These are phyloP conservation scores for Aldabrachelys gigantea DNA, from an alignment of 2,113 vertebrate species.

Conservation along the genomic window DNA sequence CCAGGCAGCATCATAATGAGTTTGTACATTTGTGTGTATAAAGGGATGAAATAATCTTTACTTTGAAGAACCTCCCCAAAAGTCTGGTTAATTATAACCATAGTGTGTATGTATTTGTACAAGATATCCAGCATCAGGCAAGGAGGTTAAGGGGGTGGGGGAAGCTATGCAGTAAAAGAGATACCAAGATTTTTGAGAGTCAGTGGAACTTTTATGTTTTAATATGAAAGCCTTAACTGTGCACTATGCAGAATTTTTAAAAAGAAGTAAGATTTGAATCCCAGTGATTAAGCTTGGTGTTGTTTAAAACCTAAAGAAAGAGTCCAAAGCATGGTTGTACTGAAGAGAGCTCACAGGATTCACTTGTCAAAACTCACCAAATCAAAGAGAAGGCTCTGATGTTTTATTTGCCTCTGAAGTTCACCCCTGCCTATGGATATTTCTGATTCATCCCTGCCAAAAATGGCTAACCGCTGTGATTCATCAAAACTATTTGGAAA, in stretches of 20 bases:
- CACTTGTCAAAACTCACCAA: neutral
- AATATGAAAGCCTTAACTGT: neutral
- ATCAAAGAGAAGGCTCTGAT: neutral
- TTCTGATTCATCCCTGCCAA: neutral
- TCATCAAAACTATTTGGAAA: neutral
- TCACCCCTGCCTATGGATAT: neutral
- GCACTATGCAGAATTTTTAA: neutral
- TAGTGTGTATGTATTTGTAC: neutral
- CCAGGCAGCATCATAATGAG: neutral
- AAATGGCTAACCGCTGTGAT: neutral
- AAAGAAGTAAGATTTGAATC: neutral
- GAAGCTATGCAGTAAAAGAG: neutral
- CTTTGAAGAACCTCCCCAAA: neutral
- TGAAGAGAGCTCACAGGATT: neutral
- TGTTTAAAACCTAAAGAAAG: neutral
- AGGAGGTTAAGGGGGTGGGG: neutral
- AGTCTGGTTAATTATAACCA: neutral
- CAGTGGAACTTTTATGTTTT: neutral
- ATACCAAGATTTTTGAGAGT: neutral
- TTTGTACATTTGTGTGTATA: neutral
- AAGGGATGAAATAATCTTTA: neutral
- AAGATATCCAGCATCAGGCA: neutral
- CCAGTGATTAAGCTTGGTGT: neutral
- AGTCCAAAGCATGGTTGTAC: neutral
- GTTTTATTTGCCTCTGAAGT: neutral